A percentile compares a stretch with the other conserved stretches of the same genome.
Evolutionary conservation across 2,113 vertebrate genomes (phyloP).

Genomic region (Anthoscopus minutus): DNA sequence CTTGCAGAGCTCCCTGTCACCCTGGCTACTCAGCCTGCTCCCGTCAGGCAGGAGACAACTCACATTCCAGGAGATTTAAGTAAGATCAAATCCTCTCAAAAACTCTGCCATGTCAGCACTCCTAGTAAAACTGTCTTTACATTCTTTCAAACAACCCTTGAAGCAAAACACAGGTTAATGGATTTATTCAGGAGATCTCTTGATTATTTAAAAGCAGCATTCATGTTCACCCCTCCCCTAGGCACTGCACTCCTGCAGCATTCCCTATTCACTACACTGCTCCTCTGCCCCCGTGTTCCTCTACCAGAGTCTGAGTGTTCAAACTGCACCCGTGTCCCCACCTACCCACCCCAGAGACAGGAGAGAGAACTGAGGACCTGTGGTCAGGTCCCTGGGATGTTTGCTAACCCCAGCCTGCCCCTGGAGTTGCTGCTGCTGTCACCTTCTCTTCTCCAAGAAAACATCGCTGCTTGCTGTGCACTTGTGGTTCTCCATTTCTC

Average conservation of each 20-base stretch:
- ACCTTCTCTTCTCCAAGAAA: not conserved
- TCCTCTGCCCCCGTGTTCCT: not conserved
- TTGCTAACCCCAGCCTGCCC: not conserved
- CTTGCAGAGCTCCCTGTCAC: not conserved
- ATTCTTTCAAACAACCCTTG: not conserved
- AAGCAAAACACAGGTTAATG: not conserved
- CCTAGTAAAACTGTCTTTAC: not conserved
- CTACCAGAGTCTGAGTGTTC: not conserved
- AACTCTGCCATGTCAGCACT: not conserved
- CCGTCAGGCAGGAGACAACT: not conserved
- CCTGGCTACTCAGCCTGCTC: not conserved
- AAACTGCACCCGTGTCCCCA: not conserved
- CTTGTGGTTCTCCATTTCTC: not conserved
- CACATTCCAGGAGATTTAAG: not conserved
- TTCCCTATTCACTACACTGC: not conserved
- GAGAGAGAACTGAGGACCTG: not conserved
- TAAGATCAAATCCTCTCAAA: not conserved
- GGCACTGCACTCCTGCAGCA: not conserved
- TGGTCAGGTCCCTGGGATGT: not conserved
- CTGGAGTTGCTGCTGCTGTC: not conserved
- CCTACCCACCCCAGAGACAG: not conserved
- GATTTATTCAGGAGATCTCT: not conserved
- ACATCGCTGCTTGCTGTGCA: accelerated
- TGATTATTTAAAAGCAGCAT: not conserved
- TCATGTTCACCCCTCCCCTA: not conserved